Conservation (phyloP, 2,888 invertebrate species). For the Druceiella hillmani region DNA sequence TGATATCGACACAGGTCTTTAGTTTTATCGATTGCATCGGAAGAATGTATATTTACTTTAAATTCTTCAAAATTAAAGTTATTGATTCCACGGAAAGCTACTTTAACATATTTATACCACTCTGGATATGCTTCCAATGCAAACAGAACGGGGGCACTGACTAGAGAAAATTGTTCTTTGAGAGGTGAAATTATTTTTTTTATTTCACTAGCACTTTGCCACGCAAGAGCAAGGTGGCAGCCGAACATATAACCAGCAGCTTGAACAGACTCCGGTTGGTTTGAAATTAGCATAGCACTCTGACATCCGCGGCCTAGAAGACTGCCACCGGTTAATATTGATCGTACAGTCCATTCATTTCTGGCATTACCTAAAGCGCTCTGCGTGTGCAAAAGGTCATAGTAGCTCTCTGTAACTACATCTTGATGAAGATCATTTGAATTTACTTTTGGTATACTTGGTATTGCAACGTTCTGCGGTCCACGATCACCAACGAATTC, state of each 20-base stretch:
- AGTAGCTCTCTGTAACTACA: constrained; percentile 7
- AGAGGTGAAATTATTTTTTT: constrained; percentile 49
- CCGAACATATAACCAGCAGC: constrained; percentile 73
- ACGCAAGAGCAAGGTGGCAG: constrained; percentile 72
- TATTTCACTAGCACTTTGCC: constrained; percentile 60
- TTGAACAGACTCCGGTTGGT: constrained; percentile 60
- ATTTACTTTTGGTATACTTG: constrained; percentile 51
- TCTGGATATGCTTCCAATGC: constrained; percentile 69
- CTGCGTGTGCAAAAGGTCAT: constrained; percentile 30
- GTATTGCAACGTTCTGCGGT: constrained; percentile 66
- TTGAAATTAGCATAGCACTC: constrained; percentile 70
- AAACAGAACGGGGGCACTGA: constrained; percentile 79
- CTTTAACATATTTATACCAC: constrained; percentile 52
- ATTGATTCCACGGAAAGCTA: constrained; percentile 53
- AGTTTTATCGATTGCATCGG: constrained; percentile 37
- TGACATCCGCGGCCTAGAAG: constrained; percentile 71
- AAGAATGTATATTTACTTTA: constrained; percentile 36
- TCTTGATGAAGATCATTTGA: constrained; percentile 23
- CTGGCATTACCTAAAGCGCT: constrained; percentile 51
- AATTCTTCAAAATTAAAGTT: constrained; percentile 55
- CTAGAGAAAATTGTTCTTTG: constrained; percentile 58
- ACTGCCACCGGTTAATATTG: constrained; percentile 64
- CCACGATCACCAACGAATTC: constrained; percentile 75
- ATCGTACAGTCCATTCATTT: constrained; percentile 66
- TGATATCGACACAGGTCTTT: constrained; percentile 33